Percentiles rank a stretch among this genome's conserved stretches.
phyloP scores from a whole-genome alignment of 2,797 vertebrate genomes.

The Odontamblyopus rebecca region DNA sequence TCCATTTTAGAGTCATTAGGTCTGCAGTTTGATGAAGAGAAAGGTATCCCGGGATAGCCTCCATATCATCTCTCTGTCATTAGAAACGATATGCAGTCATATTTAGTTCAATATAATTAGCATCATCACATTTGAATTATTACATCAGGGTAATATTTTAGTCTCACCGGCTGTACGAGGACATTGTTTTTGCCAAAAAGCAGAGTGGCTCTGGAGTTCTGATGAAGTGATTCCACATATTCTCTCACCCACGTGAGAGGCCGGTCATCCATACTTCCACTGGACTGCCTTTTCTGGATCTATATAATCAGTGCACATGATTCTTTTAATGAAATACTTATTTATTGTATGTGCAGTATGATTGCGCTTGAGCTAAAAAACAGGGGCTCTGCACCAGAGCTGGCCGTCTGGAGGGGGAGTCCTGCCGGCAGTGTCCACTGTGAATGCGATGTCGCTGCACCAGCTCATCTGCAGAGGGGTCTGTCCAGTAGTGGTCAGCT shows the following conservation, averaged over 20 bases:
- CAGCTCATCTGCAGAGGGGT: constrained; percentile 93
- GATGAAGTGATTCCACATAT: constrained; percentile 95
- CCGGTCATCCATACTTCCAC: constrained; percentile 95
- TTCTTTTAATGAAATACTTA: neutral
- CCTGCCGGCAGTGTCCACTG: constrained; percentile 91
- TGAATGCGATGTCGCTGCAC: constrained; percentile 97
- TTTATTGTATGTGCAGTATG: neutral
- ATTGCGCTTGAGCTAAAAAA: neutral
- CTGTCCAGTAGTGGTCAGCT: constrained; percentile 97
- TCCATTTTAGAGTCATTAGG: constrained; percentile 97
- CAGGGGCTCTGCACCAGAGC: constrained; percentile 75
- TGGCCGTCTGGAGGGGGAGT: constrained; percentile 94
- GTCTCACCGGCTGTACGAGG: constrained; percentile 91
- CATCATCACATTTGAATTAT: neutral
- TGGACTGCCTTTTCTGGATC: constrained; percentile 98
- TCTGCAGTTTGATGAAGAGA: constrained; percentile 96
- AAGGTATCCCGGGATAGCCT: constrained; percentile 93
- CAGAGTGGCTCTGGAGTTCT: constrained; percentile 92
- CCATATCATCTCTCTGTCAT: constrained; percentile 92
- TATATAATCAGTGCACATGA: constrained; percentile 45
- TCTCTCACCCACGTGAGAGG: constrained; percentile 89
- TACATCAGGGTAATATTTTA: neutral
- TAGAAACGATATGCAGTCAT: neutral
- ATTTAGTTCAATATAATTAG: neutral
- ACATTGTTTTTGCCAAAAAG: constrained; percentile 98